Base-by-base conservation (phyloP, 2,888 invertebrate species). In the Eledone cirrhosa region DNA sequence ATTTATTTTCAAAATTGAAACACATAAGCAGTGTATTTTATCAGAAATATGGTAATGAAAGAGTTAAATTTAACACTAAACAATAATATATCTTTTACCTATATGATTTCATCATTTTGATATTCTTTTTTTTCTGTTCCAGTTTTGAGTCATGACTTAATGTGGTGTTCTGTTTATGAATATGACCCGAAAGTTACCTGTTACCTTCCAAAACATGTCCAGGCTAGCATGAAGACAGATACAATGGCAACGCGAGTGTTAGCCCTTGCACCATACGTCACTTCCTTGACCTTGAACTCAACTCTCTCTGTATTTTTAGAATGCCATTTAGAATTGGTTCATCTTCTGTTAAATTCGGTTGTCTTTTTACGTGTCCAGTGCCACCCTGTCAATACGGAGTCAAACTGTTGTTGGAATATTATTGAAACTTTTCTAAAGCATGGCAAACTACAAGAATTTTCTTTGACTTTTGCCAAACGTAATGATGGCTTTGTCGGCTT, bases 331-430 rank as follows among this genome's bases (percentile, higher is more conserved):
- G 69, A 69, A 31, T 14, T 69, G 69, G 69, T 69, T 33, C 31
- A 33, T 31, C 33, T 33, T 16, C 29, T 69, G 2, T 33, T 69
- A 33, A 33, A 69, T 33, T 69, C 69, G 3, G 69, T 69, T 2
- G 69, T 33, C 22, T 33, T 69, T 27, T 13, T 69, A 13, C 69
- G 69, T 19, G 33, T 69, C 16, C 69, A 69, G 16, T 69, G 69
- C 33, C 33, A 69, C 31, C 69, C 69, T 2, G 33, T 31, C 13
- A 33, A 31, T 31, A 69, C 69, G 2, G 69, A 69, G 33, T 69
- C 69, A 16, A 69, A 69, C 33, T 69, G 69, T 69, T 69, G 69
- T n/a, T 69, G 69, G 69, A 69, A 69, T 33, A 69, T 69, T 31
- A 69, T 69, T 31, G 69, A 69, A 69, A 69, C 69, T 11, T 69